phyloP scores from a whole-genome alignment of 1,140 invertebrate genomes.

The Acromyrmex charruanus region DNA sequence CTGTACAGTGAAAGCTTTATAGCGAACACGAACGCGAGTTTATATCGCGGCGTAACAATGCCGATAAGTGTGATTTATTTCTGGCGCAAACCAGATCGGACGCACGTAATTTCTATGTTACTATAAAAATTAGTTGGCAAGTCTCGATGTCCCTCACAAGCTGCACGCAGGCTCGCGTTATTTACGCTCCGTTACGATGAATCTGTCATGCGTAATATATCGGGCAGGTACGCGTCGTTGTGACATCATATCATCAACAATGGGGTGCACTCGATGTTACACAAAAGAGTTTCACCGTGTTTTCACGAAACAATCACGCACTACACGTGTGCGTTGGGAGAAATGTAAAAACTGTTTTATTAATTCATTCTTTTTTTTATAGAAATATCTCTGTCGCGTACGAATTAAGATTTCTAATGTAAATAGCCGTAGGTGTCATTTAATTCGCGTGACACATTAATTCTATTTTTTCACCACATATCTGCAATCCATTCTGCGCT shows the following conservation, averaged over 20 bases:
- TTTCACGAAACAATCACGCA: conserved; percentile 55
- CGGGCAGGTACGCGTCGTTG: conserved; percentile 33
- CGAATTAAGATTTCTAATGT: conserved; percentile 12
- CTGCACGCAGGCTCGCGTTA: conserved; percentile 23
- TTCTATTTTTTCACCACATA: neutral
- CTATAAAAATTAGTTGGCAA: conserved; percentile 47
- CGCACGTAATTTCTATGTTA: conserved; percentile 46
- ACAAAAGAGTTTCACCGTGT: conserved; percentile 70
- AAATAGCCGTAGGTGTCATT: neutral
- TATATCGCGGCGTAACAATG: conserved; percentile 50
- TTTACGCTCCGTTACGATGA: conserved; percentile 41
- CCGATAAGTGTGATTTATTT: conserved; percentile 60
- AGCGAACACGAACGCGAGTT: conserved; percentile 53
- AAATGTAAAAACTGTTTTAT: conserved; percentile 69
- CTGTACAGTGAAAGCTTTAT: conserved; percentile 40
- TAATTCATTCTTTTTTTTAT: conserved; percentile 48
- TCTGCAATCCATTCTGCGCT: neutral
- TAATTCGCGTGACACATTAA: neutral
- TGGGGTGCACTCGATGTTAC: conserved; percentile 49
- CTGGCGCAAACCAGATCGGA: conserved; percentile 34
- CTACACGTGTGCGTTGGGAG: conserved; percentile 35
- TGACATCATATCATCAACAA: conserved; percentile 52
- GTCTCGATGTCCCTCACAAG: conserved; percentile 35
- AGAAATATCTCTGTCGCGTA: conserved; percentile 47
- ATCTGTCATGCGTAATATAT: conserved; percentile 51